Evolutionary conservation across 2,113 vertebrate genomes (phyloP).

Genomic region (Thalassoma bifasciatum): DNA sequence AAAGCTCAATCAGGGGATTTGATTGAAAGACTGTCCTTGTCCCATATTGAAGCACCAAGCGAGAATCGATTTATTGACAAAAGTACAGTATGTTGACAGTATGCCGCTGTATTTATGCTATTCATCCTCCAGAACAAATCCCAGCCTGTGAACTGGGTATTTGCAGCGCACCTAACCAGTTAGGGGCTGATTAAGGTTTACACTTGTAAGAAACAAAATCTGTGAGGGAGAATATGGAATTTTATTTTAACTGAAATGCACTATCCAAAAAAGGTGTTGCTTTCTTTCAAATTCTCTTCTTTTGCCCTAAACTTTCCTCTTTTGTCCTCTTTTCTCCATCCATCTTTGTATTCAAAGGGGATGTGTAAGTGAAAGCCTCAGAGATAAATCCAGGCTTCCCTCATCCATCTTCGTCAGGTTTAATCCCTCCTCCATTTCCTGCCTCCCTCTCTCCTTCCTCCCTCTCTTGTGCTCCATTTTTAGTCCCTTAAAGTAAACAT

Average conservation of each 20-base stretch:
- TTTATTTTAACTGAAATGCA: background rate
- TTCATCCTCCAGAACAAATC: background rate
- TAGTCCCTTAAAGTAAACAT: slow-evolving; percentile 1
- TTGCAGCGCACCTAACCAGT: too few species aligned
- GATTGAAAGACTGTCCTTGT: too few species aligned
- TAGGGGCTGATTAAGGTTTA: too few species aligned
- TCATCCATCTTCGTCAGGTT: slow-evolving; percentile 51
- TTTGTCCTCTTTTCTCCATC: background rate
- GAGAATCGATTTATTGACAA: too few species aligned
- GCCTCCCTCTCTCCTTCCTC: slow-evolving; percentile 5
- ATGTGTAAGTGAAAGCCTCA: slow-evolving; percentile 14
- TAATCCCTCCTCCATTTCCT: slow-evolving; percentile 46
- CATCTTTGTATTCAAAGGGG: slow-evolving; percentile 13
- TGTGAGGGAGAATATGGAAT: background rate
- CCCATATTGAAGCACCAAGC: too few species aligned
- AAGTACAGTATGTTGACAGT: too few species aligned
- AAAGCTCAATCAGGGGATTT: too few species aligned
- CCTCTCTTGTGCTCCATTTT: background rate
- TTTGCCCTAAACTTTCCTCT: too few species aligned
- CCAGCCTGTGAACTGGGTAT: too few species aligned
- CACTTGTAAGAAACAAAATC: too few species aligned
- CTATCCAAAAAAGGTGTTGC: background rate
- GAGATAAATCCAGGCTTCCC: slow-evolving; percentile 25
- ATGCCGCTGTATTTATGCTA: background rate
- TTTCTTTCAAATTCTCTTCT: slow-evolving; percentile 9